Base-by-base conservation (phyloP, 2,113 vertebrate species). In the Perca flavescens region DNA sequence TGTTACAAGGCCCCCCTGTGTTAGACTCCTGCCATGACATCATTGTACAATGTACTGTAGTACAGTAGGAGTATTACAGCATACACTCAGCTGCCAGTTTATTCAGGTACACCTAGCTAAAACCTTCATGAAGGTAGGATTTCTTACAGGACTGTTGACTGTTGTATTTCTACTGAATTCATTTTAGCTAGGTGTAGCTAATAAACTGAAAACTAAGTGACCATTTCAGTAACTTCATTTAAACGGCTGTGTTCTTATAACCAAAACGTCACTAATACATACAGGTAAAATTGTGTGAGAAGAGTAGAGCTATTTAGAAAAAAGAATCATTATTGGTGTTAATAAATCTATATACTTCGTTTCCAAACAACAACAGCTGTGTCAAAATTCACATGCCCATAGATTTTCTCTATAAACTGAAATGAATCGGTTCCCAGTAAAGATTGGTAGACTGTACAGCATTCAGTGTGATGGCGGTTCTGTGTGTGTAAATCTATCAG, bases 1-100 rank as follows among this genome's bases (percentile, higher is more conserved):
- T 84, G 73, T 54, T 82, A 82, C 36, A 87, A 76, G 78, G 88
- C 79, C 88, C 87, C 83, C 90, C 78, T 80, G 90, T 88, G 88
- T 79, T 76, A 0, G 40, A 69, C n/a, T 68, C 17, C 22, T 85
- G 81, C 36, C 28, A 89, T 75, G 63, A 82, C 87, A 79, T 5
- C 15, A 34, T 3, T 60, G 19, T 31, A 64, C 52, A 61, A 34
- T 34, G 28, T 31, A 31, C 31, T n/a, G 16, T 2, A 36, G 36
- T 7, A 21, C 14, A 21, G 16, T n/a, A 11, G 4, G 2, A 63
- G 12, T 10, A 36, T 36, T 19, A 62, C 60, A 62, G 12, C 9
- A 21, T 53, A 21, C 52, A 34, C 34, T 34, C 34, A 34, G 34
- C 34, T 34, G 34, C 34, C 34, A 34, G 34, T 34, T 34, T 6